A percentile compares a stretch with the other conserved stretches of the same genome.
These are phyloP conservation scores for Thyatira batis DNA, from an alignment of 2,888 invertebrate genomes.

Conservation along the genomic window DNA sequence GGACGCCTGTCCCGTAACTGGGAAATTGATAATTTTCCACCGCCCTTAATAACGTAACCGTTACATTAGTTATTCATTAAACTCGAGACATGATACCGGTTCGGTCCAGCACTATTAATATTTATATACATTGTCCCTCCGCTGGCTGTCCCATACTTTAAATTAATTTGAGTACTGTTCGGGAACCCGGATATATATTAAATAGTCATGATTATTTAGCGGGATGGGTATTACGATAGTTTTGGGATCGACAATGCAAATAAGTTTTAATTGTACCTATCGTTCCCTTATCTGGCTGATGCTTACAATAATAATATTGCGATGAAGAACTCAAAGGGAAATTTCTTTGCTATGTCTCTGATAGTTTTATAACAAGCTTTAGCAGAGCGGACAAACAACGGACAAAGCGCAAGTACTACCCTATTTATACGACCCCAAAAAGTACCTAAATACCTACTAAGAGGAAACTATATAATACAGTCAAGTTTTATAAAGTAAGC, in stretches of 20 bases:
- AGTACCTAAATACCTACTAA: too few species aligned
- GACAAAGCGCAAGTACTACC: too few species aligned
- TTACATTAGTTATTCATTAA: slow-evolving; percentile 77
- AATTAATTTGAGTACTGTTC: slow-evolving; percentile 67
- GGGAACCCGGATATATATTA: slow-evolving; percentile 21
- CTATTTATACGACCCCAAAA: too few species aligned
- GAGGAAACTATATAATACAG: too few species aligned
- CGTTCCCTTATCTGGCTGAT: too few species aligned
- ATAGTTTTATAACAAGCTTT: too few species aligned
- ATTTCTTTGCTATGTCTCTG: too few species aligned
- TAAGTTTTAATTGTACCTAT: slow-evolving; percentile 40
- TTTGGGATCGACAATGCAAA: slow-evolving; percentile 41
- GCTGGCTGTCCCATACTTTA: slow-evolving; percentile 59
- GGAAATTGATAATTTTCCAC: slow-evolving; percentile 77
- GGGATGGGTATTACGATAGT: slow-evolving; percentile 30
- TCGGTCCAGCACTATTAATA: slow-evolving; percentile 67
- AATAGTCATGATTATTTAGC: slow-evolving; percentile 40
- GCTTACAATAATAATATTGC: too few species aligned
- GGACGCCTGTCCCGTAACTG: slow-evolving; percentile 32
- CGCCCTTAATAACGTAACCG: slow-evolving; percentile 57
- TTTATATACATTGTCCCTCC: slow-evolving; percentile 64
- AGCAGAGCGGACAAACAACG: too few species aligned
- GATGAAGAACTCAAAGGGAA: too few species aligned
- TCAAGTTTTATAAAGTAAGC: too few species aligned
- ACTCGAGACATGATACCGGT: slow-evolving; percentile 66